Base-by-base conservation (phyloP, 2,797 vertebrate species). In the Bucorvus abyssinicus region DNA sequence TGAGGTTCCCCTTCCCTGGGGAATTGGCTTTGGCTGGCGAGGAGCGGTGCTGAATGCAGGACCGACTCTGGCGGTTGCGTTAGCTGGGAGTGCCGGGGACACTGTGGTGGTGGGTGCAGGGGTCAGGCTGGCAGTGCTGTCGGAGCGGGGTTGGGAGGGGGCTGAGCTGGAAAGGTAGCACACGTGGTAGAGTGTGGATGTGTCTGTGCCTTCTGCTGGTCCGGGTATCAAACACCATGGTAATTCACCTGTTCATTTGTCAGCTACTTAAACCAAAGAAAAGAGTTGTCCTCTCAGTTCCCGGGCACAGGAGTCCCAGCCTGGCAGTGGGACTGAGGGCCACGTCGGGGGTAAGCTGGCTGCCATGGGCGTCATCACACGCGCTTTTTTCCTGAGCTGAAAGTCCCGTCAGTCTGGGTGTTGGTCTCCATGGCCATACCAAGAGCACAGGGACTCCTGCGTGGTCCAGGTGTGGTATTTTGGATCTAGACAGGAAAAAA, bases 351-450 rank as follows among this genome's bases (percentile, higher is more conserved):
- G 11, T 6, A 44, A 50, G 19, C 10, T 13, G 36, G 14, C 59
- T 53, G 53, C 60, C 3, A 1, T 9, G 5, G 14, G 30, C 1
- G 0, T 10, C 8, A 32, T 10, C 5, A 1, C 32, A 9, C 1
- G 0, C 16, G 57, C 26, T n/a, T 76, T 17, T 19, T 15, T 32
- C 36, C 44, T 23, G 40, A 47, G 40, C 47, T 40, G 55, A 7
- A 47, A 47, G 47, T 40, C 24, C 24, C 4, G 38, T 40, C 38
- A 40, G 38, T 40, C 38, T 40, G 38, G 38, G 34, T 3, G 4
- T 9, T 8, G 69, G 24, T 40, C 24, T 17, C 1, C 2, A 13
- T 7, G 20, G 34, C 14, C 1, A 0, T 20, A 29, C 34, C 32
- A 4, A 20, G 50, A 53, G 61, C 49, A 5, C 19, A 4, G 2